Evolutionary conservation across 2,888 invertebrate species (phyloP).

Genomic region (Adelognathus sp.): DNA sequence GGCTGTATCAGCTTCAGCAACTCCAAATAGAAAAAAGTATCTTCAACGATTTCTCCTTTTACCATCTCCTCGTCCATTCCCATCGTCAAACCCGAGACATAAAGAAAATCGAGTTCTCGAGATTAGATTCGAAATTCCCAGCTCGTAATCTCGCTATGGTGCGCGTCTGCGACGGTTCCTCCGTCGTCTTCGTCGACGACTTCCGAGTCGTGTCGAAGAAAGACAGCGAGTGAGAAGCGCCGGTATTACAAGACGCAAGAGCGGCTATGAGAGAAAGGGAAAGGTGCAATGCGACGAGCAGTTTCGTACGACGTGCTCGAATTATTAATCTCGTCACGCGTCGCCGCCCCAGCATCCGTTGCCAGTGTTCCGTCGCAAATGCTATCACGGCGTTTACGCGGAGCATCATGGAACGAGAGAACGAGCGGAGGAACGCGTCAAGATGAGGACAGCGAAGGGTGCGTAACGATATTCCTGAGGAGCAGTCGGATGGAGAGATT

Average conservation of each 20-base stretch:
- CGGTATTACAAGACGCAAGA: not conserved
- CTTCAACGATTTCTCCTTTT: conserved; percentile 17
- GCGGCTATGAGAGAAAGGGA: conserved; percentile 48
- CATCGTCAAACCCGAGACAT: conserved; percentile 9
- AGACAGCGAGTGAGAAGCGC: not conserved
- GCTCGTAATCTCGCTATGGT: conserved; percentile 36
- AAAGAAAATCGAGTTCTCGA: conserved; percentile 54
- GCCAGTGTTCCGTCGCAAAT: conserved; percentile 40
- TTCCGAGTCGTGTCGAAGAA: not conserved
- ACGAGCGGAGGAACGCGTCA: conserved; percentile 35
- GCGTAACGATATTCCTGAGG: conserved; percentile 45
- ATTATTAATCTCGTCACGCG: conserved; percentile 74
- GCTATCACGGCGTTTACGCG: conserved; percentile 15
- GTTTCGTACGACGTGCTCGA: conserved; percentile 64
- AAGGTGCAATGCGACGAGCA: conserved; percentile 58
- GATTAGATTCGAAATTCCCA: conserved; percentile 57
- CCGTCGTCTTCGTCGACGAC: conserved; percentile 5
- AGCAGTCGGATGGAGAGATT: not conserved
- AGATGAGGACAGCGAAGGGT: conserved; percentile 15
- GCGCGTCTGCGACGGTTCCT: conserved; percentile 30
- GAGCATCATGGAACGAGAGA: conserved; percentile 31
- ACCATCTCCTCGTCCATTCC: not conserved
- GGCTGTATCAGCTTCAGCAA: no score
- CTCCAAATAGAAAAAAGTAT: not conserved
- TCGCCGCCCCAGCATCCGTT: conserved; percentile 69